Percentiles rank a stretch among this genome's conserved stretches.
Evolutionary conservation across 2,113 vertebrate species (phyloP).

Genomic region (Saccopteryx bilineata): DNA sequence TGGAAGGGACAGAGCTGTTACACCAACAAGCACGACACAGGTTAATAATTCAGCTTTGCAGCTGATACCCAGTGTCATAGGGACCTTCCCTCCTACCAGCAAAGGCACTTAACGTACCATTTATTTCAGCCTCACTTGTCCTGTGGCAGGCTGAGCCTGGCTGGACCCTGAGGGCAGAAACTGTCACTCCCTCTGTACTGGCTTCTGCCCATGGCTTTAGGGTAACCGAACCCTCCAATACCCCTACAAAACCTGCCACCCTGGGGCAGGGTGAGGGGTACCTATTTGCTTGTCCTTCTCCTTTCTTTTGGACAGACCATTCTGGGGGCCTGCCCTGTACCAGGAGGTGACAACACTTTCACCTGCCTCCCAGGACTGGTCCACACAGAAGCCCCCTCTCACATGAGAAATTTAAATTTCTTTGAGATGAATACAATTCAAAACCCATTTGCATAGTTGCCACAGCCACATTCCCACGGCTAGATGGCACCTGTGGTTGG

Average conservation of each 20-base stretch:
- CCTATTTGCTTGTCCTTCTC: too few species aligned
- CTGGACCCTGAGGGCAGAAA: neutral
- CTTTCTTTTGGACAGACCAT: neutral
- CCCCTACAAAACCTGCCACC: neutral
- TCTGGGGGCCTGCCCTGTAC: neutral
- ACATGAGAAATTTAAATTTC: accelerated
- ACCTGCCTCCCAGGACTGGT: too few species aligned
- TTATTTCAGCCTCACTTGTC: neutral
- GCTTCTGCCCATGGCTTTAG: neutral
- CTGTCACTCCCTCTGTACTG: neutral
- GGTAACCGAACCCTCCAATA: neutral
- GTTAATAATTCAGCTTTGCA: neutral
- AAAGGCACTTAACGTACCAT: neutral
- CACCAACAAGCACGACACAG: accelerated
- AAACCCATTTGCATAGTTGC: neutral
- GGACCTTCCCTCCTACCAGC: neutral
- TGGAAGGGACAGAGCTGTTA: neutral
- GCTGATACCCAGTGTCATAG: neutral
- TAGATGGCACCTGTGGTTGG: too few species aligned
- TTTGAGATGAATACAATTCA: neutral
- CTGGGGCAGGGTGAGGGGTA: accelerated
- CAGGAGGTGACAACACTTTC: neutral
- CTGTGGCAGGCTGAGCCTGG: accelerated
- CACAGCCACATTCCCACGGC: neutral
- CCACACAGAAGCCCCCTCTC: neutral